Percentiles rank a stretch among this genome's conserved stretches.
Evolutionary conservation across 2,113 vertebrate species (phyloP).

Genomic region (Centrocercus urophasianus): DNA sequence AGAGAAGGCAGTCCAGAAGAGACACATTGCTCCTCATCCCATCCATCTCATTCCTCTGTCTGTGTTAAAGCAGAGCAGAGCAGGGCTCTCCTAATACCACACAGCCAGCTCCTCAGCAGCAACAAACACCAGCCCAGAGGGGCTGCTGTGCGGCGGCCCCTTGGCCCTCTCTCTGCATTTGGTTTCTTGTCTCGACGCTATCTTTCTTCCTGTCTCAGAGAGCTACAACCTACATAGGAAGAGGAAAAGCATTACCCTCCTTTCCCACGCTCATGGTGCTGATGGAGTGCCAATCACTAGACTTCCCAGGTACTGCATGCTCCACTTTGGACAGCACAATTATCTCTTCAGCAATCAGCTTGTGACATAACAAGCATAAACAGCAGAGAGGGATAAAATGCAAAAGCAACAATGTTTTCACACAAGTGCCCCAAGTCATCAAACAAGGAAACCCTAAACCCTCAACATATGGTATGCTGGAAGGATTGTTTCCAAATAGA

Average conservation of each 20-base stretch:
- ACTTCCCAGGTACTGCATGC: background rate
- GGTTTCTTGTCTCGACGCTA: no score
- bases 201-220: background rate
- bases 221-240: background rate
- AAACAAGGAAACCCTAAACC: constrained; percentile 36
- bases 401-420: constrained; percentile 25
- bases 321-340: constrained; percentile 2
- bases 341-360: background rate
- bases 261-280: background rate
- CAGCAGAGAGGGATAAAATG: constrained; percentile 1
- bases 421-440: constrained; percentile 12
- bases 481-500: background rate
- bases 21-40: background rate
- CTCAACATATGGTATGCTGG: background rate
- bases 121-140: background rate
- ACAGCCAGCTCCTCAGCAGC: background rate
- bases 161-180: no score
- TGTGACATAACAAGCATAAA: background rate
- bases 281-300: background rate
- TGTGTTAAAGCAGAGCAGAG: background rate
- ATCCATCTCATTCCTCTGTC: background rate
- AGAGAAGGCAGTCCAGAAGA: background rate
- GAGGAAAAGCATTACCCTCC: background rate
- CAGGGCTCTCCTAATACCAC: background rate
- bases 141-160: background rate